Conservation (phyloP, 2,797 vertebrate species). For the Gobionotothen gibberifrons region DNA sequence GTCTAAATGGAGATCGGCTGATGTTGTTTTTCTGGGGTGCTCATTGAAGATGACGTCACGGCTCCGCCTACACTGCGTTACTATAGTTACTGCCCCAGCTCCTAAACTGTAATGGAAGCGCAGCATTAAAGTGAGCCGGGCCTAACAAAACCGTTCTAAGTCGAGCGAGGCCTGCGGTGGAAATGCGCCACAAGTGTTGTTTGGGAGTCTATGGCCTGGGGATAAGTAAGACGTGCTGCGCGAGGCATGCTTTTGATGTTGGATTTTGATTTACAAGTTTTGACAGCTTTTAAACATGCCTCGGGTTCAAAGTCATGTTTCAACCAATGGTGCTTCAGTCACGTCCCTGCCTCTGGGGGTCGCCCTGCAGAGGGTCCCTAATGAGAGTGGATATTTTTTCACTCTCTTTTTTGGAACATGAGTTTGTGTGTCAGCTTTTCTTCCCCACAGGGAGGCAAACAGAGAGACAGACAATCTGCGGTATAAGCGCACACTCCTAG, state of each 20-base stretch:
- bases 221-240: constrained; percentile 7
- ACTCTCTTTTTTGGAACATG: constrained; percentile 11
- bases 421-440: constrained; percentile 32
- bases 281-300: constrained; percentile 64
- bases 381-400: constrained; percentile 40
- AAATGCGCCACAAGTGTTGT: no score
- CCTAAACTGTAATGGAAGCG: no score
- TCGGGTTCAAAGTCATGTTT: constrained; percentile 59
- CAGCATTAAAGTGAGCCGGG: no score
- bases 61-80: no score
- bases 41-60: no score
- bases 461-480: constrained; percentile 12
- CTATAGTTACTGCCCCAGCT: no score
- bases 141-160: no score
- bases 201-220: constrained; percentile 1
- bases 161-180: no score
- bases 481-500: background rate
- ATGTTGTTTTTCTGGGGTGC: no score
- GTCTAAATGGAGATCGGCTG: no score
- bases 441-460: constrained; percentile 10
- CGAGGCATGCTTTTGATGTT: constrained; percentile 40
- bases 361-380: constrained; percentile 41
- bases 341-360: constrained; percentile 21
- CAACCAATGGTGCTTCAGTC: constrained; percentile 39
- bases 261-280: constrained; percentile 56